These are phyloP conservation scores for Podabrus alpinus DNA, from an alignment of 2,888 invertebrate species.

Conservation along the genomic window DNA sequence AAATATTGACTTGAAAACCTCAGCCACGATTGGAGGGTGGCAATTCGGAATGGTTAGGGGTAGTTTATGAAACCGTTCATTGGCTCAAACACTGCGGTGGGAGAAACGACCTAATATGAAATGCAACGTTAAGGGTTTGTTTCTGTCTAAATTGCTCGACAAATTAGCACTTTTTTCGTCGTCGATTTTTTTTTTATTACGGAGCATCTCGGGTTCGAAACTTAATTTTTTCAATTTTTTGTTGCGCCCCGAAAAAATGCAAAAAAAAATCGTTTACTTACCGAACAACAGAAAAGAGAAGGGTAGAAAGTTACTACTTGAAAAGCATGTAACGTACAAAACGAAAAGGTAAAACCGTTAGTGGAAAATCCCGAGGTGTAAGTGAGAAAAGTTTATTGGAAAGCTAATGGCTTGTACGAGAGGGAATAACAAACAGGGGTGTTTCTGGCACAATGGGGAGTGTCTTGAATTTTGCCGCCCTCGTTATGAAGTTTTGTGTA, in stretches of 20 bases:
- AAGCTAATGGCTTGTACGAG: slow-evolving; percentile 24
- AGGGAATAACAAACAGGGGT: slow-evolving; percentile 42
- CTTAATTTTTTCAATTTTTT: neutral
- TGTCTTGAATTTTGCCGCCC: slow-evolving; percentile 54
- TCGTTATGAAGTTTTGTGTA: slow-evolving; percentile 43
- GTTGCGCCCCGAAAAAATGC: neutral
- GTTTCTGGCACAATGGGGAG: slow-evolving; percentile 51
- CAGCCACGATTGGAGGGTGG: slow-evolving; percentile 54
- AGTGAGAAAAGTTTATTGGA: slow-evolving; percentile 27
- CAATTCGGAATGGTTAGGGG: slow-evolving; percentile 45
- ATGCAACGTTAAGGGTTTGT: slow-evolving; percentile 26
- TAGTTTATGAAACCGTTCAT: slow-evolving; percentile 41
- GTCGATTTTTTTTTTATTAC: neutral
- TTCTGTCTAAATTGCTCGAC: slow-evolving; percentile 23
- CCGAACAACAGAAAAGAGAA: slow-evolving; percentile 13
- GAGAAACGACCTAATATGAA: slow-evolving; percentile 38
- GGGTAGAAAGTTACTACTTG: slow-evolving; percentile 34
- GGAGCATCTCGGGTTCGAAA: neutral
- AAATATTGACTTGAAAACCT: slow-evolving; percentile 57
- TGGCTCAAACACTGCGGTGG: slow-evolving; percentile 36
- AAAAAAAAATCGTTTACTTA: slow-evolving; percentile 4
- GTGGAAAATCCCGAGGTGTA: slow-evolving; percentile 28
- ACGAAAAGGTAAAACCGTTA: slow-evolving; percentile 34
- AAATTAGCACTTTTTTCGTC: slow-evolving; percentile 12
- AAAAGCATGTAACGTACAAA: slow-evolving; percentile 34